phyloP scores from a whole-genome alignment of 2,888 invertebrate species.

The Melieria crassipennis region DNA sequence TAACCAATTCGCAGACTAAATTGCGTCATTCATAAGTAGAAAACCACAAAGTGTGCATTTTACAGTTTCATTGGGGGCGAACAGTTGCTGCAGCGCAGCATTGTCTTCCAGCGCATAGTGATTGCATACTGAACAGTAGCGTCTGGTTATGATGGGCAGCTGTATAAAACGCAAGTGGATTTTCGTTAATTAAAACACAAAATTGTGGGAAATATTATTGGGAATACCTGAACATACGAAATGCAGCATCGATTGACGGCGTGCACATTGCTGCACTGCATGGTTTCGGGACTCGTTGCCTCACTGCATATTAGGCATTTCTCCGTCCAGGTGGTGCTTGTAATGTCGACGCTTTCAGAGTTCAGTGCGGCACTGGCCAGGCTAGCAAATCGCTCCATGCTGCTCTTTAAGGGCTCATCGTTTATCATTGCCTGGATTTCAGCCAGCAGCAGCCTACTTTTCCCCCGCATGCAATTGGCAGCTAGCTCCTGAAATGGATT shows the following conservation, averaged over 20 bases:
- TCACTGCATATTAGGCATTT: conserved; percentile 47
- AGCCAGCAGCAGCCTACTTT: conserved; percentile 35
- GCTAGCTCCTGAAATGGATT: conserved; percentile 52
- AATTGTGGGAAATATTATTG: too few relatives aligned
- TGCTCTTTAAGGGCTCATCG: conserved; percentile 33
- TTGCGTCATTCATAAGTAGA: neutral
- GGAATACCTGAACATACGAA: conserved; percentile 54
- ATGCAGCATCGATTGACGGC: conserved; percentile 52
- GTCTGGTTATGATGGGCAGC: conserved; percentile 48
- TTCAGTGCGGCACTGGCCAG: conserved; percentile 27
- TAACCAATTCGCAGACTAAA: neutral
- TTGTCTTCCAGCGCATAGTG: conserved; percentile 47
- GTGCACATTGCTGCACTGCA: conserved; percentile 46
- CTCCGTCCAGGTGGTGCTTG: conserved; percentile 31
- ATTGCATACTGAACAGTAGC: conserved; percentile 54
- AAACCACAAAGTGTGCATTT: conserved; percentile 49
- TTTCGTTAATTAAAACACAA: neutral
- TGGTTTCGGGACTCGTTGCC: conserved; percentile 35
- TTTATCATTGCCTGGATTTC: conserved; percentile 32
- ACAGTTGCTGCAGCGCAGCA: conserved; percentile 50
- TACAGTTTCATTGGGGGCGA: conserved; percentile 44
- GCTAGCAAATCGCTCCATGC: conserved; percentile 27
- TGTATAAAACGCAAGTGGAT: conserved; percentile 36
- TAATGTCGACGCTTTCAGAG: conserved; percentile 23
- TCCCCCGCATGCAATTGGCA: conserved; percentile 44